Conservation (phyloP, 2,888 invertebrate species). For the Physocephala rufipes region DNA sequence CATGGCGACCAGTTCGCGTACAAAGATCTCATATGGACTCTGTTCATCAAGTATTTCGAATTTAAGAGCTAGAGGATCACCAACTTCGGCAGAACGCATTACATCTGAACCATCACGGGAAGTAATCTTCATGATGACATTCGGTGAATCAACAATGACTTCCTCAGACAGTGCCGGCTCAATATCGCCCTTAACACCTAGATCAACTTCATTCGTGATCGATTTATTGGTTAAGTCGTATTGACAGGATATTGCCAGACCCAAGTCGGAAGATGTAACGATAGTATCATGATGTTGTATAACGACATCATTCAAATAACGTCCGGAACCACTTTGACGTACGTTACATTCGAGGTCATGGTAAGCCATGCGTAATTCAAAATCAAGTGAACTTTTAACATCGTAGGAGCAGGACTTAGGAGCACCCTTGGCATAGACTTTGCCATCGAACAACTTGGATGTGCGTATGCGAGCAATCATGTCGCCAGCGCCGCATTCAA, state of each 20-base stretch:
- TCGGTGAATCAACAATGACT: slow-evolving; percentile 92
- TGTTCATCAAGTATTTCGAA: slow-evolving; percentile 93
- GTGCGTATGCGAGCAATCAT: slow-evolving; percentile 93
- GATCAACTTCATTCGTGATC: slow-evolving; percentile 89
- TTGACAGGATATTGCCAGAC: slow-evolving; percentile 90
- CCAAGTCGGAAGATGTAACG: slow-evolving; percentile 91
- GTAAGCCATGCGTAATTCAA: slow-evolving; percentile 90
- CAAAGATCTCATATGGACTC: slow-evolving; percentile 95
- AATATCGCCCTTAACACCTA: slow-evolving; percentile 87
- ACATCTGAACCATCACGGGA: slow-evolving; percentile 85
- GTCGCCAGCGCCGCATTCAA: slow-evolving; percentile 89
- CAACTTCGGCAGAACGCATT: slow-evolving; percentile 88
- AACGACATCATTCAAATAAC: slow-evolving; percentile 88
- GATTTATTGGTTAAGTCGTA: slow-evolving; percentile 93
- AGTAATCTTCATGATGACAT: slow-evolving; percentile 93
- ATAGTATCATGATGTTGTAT: slow-evolving; percentile 95
- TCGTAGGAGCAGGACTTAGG: slow-evolving; percentile 92
- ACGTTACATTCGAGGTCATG: slow-evolving; percentile 92
- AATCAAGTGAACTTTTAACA: slow-evolving; percentile 85
- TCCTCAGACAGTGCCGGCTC: slow-evolving; percentile 86
- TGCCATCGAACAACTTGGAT: slow-evolving; percentile 90
- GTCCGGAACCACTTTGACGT: slow-evolving; percentile 84
- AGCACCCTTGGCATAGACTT: slow-evolving; percentile 92
- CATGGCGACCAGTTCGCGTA: slow-evolving; percentile 92
- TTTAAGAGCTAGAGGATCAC: slow-evolving; percentile 88